Evolutionary conservation across 2,797 vertebrate genomes (phyloP).

Genomic region (Poecilia picta): DNA sequence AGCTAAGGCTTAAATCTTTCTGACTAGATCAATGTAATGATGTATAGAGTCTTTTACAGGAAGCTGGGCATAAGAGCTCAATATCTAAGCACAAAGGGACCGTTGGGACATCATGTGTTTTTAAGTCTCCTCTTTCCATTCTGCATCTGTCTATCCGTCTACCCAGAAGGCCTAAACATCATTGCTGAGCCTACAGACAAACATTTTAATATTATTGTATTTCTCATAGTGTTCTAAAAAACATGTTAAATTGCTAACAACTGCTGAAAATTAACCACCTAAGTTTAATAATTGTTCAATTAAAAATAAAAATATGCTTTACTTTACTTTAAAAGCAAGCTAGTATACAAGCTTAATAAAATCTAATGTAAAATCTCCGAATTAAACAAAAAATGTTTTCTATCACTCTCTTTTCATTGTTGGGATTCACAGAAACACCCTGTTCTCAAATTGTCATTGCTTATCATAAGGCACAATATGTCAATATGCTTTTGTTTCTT

Average conservation of each 20-base stretch:
- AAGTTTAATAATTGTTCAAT: background rate
- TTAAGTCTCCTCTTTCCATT: constrained; percentile 52
- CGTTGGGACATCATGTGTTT: constrained; percentile 43
- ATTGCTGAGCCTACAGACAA: background rate
- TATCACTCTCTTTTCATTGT: background rate
- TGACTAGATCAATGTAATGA: constrained; percentile 76
- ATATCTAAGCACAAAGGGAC: constrained; percentile 69
- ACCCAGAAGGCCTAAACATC: background rate
- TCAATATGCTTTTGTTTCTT: background rate
- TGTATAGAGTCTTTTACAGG: constrained; percentile 66
- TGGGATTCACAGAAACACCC: background rate
- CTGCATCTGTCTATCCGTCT: background rate
- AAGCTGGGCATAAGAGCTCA: constrained; percentile 62
- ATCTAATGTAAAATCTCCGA: background rate
- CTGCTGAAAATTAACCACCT: background rate
- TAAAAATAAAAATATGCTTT: background rate
- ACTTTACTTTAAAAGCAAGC: background rate
- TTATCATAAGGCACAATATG: background rate
- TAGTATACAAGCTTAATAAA: background rate
- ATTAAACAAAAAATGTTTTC: background rate
- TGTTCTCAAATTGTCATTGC: background rate
- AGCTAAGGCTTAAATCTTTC: constrained; percentile 65
- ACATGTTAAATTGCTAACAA: background rate
- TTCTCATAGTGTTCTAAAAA: background rate
- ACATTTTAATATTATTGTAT: background rate